A percentile compares a stretch with the other conserved stretches of the same genome.
Evolutionary conservation across 1,140 invertebrate species (phyloP).

Genomic region (Hormaphis cornu): DNA sequence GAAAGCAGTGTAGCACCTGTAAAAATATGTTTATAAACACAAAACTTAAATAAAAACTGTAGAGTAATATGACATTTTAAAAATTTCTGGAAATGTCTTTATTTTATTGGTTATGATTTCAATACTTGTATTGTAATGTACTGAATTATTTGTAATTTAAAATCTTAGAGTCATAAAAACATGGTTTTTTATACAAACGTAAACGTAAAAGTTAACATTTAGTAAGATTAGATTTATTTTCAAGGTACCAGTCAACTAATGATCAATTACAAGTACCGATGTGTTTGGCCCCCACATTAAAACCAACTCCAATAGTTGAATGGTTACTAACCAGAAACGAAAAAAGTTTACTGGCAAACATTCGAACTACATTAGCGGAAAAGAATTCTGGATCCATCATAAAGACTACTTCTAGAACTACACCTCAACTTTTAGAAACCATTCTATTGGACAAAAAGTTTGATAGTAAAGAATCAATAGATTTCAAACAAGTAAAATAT

Average conservation of each 20-base stretch:
- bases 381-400: background rate
- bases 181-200: no score
- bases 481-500: conserved; percentile 24
- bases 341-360: background rate
- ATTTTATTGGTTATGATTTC: no score
- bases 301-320: conserved; percentile 17
- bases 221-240: conserved; percentile 6
- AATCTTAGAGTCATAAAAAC: no score
- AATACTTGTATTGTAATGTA: no score
- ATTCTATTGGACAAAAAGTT: conserved; percentile 6
- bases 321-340: conserved; percentile 25
- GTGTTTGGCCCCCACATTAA: conserved; percentile 5
- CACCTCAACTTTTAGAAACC: conserved; percentile 18
- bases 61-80: no score
- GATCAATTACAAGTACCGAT: conserved; percentile 20
- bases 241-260: background rate
- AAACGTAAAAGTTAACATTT: no score
- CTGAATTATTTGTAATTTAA: no score
- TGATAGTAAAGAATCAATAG: background rate
- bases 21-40: no score
- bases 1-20: no score
- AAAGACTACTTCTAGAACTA: conserved; percentile 15
- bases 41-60: no score
- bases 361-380: background rate
- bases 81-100: no score